phyloP scores from a whole-genome alignment of 2,888 invertebrate species.

The Alcis repandata region DNA sequence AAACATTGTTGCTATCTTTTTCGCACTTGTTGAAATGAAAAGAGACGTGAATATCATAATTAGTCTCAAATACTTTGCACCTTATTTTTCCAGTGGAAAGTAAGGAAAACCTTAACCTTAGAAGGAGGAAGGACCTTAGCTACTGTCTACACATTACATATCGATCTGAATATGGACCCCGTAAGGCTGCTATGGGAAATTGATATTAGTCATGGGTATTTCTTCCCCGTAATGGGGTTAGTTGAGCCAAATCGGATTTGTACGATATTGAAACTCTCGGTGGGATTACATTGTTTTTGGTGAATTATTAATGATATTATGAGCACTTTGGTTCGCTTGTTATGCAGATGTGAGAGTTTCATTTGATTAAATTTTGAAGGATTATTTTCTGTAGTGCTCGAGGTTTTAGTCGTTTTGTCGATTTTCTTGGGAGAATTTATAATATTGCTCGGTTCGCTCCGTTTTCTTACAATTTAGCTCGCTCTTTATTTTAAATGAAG shows the following conservation, averaged over 20 bases:
- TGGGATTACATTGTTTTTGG: constrained; percentile 19
- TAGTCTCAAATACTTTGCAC: too few relatives aligned
- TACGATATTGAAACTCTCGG: constrained; percentile 20
- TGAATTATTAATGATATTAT: constrained; percentile 15
- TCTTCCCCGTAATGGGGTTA: constrained; percentile 40
- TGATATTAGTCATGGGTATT: constrained; percentile 42
- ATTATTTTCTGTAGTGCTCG: neutral
- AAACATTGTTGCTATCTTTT: too few relatives aligned
- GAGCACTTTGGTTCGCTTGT: neutral
- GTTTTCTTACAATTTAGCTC: too few relatives aligned
- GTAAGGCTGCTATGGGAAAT: constrained; percentile 31
- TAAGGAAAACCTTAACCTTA: too few relatives aligned
- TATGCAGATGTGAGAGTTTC: neutral
- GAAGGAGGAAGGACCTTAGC: too few relatives aligned
- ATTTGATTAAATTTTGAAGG: neutral
- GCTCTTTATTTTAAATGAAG: too few relatives aligned
- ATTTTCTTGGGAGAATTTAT: too few relatives aligned
- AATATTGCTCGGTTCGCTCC: too few relatives aligned
- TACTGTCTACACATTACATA: constrained; percentile 8
- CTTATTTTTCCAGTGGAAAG: too few relatives aligned
- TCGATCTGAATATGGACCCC: constrained; percentile 6
- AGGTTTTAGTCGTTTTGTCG: too few relatives aligned
- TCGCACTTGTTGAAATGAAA: too few relatives aligned
- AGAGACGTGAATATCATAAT: too few relatives aligned
- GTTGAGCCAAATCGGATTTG: constrained; percentile 37